Base-by-base conservation (phyloP, 2,113 vertebrate genomes). In the Apeltes quadracus region DNA sequence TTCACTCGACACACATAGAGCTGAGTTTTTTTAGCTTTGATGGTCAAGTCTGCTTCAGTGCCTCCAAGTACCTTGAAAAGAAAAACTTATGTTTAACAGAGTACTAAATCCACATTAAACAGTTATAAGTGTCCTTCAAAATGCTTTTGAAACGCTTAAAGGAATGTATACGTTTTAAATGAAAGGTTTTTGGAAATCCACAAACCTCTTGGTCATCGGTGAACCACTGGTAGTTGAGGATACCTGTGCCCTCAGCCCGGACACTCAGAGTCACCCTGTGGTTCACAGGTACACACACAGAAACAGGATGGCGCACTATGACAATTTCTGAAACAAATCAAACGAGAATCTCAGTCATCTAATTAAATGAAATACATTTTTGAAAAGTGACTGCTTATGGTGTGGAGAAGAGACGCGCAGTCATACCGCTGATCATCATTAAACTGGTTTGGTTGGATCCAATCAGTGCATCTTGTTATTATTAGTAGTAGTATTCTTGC, bases 211-310 rank as follows among this genome's bases (percentile, higher is more conserved):
- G 67, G 9, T 69, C 38, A 48, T 92, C 61, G 27, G 89, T 90
- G 70, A 96, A 96, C 95, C 95, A 96, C 88, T 96, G 95, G 90
- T 95, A 96, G n/a, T 57, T 79, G 46, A 95, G 87, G 0, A 63
- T 12, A 0, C 88, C 87, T n/a, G 43, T 76, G 9, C 94, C 93
- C 79, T 91, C 68, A 0, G 95, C 95, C 12, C 88, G 75, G 84
- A 95, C 95, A 9, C 88, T 87, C 75, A 96, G 90, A 0, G 83
- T 86, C 61, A 96, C 89, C 39, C 74, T 76, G n/a, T 93, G 90
- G 62, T 94, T 92, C 55, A 78, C 82, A 0, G 95, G 95, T 13
- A 96, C 92, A 4, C 93, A 93, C 51, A 87, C 87, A 0, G 90
- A 94, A 2, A 91, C 68, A 0, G 95, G 95, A 78, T 93, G 95